These are phyloP conservation scores for Pseudorhombus dupliciocellatus DNA, from an alignment of 2,113 vertebrate species.

Conservation along the genomic window DNA sequence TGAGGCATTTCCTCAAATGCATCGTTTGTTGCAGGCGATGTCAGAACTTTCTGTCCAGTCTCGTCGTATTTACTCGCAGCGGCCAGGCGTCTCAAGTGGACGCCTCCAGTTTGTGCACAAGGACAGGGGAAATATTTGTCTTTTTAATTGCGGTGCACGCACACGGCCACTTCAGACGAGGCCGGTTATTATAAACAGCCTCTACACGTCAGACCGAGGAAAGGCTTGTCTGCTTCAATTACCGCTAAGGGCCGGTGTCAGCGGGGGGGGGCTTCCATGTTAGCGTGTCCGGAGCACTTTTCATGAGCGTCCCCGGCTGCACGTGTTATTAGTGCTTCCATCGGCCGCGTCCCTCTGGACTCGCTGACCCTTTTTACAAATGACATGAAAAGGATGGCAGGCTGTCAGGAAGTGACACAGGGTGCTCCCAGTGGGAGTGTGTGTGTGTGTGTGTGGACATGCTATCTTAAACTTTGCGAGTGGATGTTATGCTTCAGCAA, in stretches of 20 bases:
- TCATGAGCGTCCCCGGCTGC: conserved; percentile 26
- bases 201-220: conserved; percentile 1
- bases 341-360: conserved; percentile 38
- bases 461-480: too few relatives aligned
- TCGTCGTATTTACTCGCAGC: conserved; percentile 20
- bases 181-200: conserved; percentile 42
- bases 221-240: conserved; percentile 34
- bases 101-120: background rate
- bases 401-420: conserved; percentile 41
- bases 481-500: too few relatives aligned
- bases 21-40: background rate
- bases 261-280: conserved; percentile 6
- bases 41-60: background rate
- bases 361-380: conserved; percentile 50
- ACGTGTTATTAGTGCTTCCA: conserved; percentile 44
- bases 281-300: conserved; percentile 11
- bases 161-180: conserved; percentile 29
- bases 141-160: conserved; percentile 1
- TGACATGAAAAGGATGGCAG: conserved; percentile 53
- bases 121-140: conserved; percentile 36
- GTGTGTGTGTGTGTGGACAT: conserved; percentile 13
- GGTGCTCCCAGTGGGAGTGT: conserved; percentile 16
- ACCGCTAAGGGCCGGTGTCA: conserved; percentile 9
- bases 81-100: conserved; percentile 10
- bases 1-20: conserved; percentile 19